Percentiles rank a stretch among this genome's conserved stretches.
Evolutionary conservation across 1,140 invertebrate genomes (phyloP).

Genomic region (Hetaerina americana): DNA sequence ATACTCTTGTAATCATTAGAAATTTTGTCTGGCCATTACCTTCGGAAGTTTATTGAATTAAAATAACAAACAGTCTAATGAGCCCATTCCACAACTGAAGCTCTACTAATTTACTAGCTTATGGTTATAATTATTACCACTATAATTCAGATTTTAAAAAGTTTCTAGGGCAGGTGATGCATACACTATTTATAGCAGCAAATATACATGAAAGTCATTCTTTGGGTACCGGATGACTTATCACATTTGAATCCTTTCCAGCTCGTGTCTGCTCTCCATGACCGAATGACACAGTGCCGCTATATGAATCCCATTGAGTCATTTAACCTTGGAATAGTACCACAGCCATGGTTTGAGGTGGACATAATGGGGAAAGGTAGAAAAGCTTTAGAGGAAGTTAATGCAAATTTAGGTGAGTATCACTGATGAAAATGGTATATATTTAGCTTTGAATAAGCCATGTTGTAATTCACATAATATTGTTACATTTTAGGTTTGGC

Average conservation of each 20-base stretch:
- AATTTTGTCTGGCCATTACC: no score
- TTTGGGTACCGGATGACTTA: no score
- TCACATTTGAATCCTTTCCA: conserved; percentile 21
- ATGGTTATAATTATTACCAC: background rate
- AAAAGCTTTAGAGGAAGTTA: conserved; percentile 68
- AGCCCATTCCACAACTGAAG: background rate
- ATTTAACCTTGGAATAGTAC: conserved; percentile 50
- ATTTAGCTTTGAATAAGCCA: background rate
- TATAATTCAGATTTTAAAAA: background rate
- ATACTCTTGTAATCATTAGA: no score
- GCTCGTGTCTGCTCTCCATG: conserved; percentile 53
- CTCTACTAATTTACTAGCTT: background rate
- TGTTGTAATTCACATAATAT: background rate
- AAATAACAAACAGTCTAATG: no score
- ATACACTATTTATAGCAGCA: no score
- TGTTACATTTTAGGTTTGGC: conserved; percentile 46
- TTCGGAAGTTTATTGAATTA: no score
- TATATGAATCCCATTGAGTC: conserved; percentile 53
- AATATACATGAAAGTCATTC: no score
- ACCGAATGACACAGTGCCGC: conserved; percentile 72
- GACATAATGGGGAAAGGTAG: conserved; percentile 65
- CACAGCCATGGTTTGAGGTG: conserved; percentile 68
- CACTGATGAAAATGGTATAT: background rate
- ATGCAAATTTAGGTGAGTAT: conserved; percentile 57
- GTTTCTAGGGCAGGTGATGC: no score